Base-by-base conservation (phyloP, 1,140 invertebrate genomes). In the Leucophenga varia region DNA sequence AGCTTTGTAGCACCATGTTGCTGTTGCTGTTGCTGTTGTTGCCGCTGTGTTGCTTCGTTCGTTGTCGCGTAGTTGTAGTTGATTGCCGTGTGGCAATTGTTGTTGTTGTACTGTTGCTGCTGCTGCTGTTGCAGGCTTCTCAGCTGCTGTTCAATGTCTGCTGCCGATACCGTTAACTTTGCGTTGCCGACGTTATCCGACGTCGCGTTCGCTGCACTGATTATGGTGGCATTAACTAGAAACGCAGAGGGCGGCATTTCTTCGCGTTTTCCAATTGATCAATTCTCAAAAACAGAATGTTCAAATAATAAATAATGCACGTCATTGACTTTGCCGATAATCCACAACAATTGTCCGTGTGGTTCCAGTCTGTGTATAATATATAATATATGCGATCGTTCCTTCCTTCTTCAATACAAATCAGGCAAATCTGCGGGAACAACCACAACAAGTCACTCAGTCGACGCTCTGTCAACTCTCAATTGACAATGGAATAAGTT, bases 201-300 rank as follows among this genome's bases (percentile, higher is more conserved):
- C 64, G 59, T 50, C 45, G 63, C 52, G 51, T 61, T 68, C 48
- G 69, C 49, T 64, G 69, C 63, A 58, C 64, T 69, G 61, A 65
- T 67, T 63, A 72, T 72, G 69, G 64, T 72, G 57, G 69, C 63
- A 72, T 65, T 69, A 54, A 72, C 69, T 69, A 72, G 59, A 54
- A 72, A 72, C 57, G 69, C 61, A 64, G 69, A 72, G 69, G 69
- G 69, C 69, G 69, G 69, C 69, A 72, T 72, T 60, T 69, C 69
- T 72, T 72, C 53, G 61, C 45, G 46, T 64, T 65, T 68, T 60
- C 61, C 54, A 58, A n/a, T n/a, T n/a, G 60, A 58, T 58, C 57
- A 61, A 57, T 61, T 52, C 38, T 64, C 60, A 64, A 64, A 56
- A 60, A 58, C 60, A 56, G 45, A 64, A 60, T 61, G 47, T 45